Conservation (phyloP, 2,888 invertebrate genomes). For the Drosophila meridionalis region DNA sequence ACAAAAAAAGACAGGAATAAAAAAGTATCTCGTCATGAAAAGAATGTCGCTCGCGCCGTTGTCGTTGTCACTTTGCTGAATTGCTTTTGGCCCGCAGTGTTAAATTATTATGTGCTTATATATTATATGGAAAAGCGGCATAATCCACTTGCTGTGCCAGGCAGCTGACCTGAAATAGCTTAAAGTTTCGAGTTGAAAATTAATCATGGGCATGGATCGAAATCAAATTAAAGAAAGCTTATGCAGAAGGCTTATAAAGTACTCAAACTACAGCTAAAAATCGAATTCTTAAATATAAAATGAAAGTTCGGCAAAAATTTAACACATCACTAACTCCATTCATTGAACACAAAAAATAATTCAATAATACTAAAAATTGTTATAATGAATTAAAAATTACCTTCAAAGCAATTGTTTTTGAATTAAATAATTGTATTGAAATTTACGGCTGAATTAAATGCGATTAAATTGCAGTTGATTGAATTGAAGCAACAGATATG, state of each 20-base stretch:
- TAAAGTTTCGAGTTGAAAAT: neutral
- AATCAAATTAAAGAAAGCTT: neutral
- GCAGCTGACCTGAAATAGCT: conserved; percentile 7
- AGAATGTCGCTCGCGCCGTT: conserved; percentile 26
- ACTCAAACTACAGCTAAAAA: neutral
- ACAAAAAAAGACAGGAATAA: neutral
- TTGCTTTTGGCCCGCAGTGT: conserved; percentile 30
- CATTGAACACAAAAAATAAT: neutral
- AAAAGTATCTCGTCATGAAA: conserved; percentile 5
- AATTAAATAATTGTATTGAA: conserved; percentile 11
- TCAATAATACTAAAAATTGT: neutral
- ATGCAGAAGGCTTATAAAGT: neutral
- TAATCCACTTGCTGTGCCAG: conserved; percentile 4
- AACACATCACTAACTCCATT: neutral
- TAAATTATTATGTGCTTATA: conserved; percentile 42
- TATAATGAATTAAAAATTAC: conserved; percentile 4
- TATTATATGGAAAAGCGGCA: conserved; percentile 2
- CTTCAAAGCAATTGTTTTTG: neutral
- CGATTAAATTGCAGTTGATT: conserved; percentile 8
- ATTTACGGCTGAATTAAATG: neutral
- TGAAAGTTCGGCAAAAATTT: neutral
- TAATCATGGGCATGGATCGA: neutral
- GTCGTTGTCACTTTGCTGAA: conserved; percentile 25
- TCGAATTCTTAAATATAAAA: neutral
- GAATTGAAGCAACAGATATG: conserved; percentile 4